Base-by-base conservation (phyloP, 2,797 vertebrate species). In the Crocidura indochinensis region DNA sequence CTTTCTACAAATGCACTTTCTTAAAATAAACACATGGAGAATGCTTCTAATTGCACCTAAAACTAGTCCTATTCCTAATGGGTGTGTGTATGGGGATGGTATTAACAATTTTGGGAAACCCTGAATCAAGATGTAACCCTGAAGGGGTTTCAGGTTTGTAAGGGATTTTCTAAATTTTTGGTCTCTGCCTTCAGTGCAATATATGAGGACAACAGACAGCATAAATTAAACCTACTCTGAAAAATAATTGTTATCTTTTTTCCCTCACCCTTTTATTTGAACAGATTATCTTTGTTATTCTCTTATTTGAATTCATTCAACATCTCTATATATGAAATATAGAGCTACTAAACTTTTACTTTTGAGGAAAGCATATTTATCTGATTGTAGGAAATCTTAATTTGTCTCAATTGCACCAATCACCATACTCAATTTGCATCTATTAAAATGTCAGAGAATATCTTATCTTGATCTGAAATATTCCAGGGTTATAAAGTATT, bases 171-270 rank as follows among this genome's bases (percentile, higher is more conserved):
- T 29, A 92, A 68, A 76, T 46, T 91, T 51, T 56, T 87, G 7
- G 4, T 82, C 44, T 90, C 20, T 85, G 65, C 91, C 12, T 38
- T 91, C n/a, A 87, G 65, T 92, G 46, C 49, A 87, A 67, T 10
- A 71, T n/a, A 92, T 76, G 68, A 93, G 88, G 84, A 93, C n/a
- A 95, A 62, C 38, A 94, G 84, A 90, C 94, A 81, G 68, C 64
- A 85, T 77, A 92, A 90, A 90, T 81, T 93, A 86, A 92, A 88
- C 51, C 93, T 91, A 79, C 27, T 92, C 81, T 91, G 38, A 91
- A 95, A 96, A 94, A 93, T 29, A 93, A 65, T 74, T 75, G 68
- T 75, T 71, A 53, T 38, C 38, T 29, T 81, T 95, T 93, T 51
- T 82, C 74, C 91, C 53, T 92, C 56, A 19, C 14, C 74, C 38